phyloP scores from a whole-genome alignment of 1,140 invertebrate genomes.

The Drosophila quadrilineata region DNA sequence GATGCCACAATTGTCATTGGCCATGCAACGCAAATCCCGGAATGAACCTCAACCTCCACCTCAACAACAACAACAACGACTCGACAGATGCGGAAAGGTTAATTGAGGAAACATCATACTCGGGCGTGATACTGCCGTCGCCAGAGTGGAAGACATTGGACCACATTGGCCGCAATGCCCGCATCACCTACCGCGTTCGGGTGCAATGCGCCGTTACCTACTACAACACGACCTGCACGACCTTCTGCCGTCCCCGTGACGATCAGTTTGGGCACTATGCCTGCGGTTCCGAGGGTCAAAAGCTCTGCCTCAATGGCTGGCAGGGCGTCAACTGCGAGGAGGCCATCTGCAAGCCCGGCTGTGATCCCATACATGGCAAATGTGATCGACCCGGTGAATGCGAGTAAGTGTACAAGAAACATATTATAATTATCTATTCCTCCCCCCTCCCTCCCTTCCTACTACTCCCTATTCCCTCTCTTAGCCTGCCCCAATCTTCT shows the following conservation, averaged over 20 bases:
- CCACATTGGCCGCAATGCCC: constrained; percentile 88
- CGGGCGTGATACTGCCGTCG: constrained; percentile 93
- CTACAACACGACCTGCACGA: constrained; percentile 96
- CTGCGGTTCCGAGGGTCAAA: constrained; percentile 93
- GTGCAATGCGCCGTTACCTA: constrained; percentile 95
- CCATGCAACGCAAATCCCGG: constrained; percentile 30
- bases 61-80: constrained; percentile 20
- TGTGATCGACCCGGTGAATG: constrained; percentile 94
- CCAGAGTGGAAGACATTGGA: constrained; percentile 94
- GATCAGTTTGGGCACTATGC: constrained; percentile 97
- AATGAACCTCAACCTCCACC: constrained; percentile 16
- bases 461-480: background rate
- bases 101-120: constrained; percentile 94
- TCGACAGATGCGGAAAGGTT: constrained; percentile 85
- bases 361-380: constrained; percentile 93
- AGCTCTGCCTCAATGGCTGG: constrained; percentile 96
- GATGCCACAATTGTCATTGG: constrained; percentile 64
- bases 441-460: background rate
- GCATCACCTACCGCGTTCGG: constrained; percentile 92
- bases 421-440: constrained; percentile 45
- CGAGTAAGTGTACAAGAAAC: constrained; percentile 89
- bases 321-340: constrained; percentile 95
- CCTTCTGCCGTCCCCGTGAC: constrained; percentile 94
- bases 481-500: too few species aligned
- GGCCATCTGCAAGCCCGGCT: constrained; percentile 94